phyloP scores from a whole-genome alignment of 1,140 invertebrate genomes.

The Calliphora vicina region DNA sequence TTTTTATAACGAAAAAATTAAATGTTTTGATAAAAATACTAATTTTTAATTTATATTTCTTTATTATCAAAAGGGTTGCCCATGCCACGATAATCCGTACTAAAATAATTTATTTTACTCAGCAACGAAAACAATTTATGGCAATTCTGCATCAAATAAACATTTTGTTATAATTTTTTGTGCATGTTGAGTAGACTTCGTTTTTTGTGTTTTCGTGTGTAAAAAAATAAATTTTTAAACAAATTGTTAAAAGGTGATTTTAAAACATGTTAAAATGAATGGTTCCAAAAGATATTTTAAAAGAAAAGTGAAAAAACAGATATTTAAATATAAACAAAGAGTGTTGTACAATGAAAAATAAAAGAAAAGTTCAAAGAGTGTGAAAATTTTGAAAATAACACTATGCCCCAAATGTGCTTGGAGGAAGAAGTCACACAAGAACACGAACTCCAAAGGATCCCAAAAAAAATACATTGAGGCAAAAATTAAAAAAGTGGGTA shows the following conservation, averaged over 20 bases:
- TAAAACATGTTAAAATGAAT: background rate
- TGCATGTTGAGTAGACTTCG: background rate
- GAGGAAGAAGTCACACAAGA: background rate
- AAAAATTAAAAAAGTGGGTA: background rate
- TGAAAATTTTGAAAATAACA: background rate
- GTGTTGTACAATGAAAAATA: background rate
- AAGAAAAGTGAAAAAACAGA: background rate
- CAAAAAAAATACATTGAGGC: background rate
- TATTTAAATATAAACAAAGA: background rate
- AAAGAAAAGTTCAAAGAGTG: background rate
- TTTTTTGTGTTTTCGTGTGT: background rate
- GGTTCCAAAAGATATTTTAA: background rate
- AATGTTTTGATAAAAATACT: too few relatives aligned
- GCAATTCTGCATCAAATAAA: too few relatives aligned
- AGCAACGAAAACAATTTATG: too few relatives aligned
- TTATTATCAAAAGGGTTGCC: too few relatives aligned
- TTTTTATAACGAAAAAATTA: too few relatives aligned
- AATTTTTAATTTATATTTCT: too few relatives aligned
- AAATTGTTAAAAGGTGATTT: background rate
- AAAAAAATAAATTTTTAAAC: background rate
- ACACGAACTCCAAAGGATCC: background rate
- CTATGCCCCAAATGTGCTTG: background rate
- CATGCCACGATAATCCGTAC: too few relatives aligned
- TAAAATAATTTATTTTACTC: too few relatives aligned
- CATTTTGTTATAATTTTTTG: too few relatives aligned